phyloP scores from a whole-genome alignment of 2,888 invertebrate genomes.

The Noctua janthe region DNA sequence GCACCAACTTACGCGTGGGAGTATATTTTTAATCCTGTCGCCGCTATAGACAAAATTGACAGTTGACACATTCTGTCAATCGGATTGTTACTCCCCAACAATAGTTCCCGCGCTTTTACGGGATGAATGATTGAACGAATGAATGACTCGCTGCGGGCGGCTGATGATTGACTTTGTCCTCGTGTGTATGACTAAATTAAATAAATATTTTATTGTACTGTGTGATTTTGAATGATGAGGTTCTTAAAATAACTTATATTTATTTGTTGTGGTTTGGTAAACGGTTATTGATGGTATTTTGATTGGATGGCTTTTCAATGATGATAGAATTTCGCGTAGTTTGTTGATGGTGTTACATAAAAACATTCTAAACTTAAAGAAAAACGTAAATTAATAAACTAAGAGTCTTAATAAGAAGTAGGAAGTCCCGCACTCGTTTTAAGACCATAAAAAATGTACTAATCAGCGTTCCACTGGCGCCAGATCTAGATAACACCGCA shows the following conservation, averaged over 20 bases:
- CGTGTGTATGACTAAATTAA: constrained; percentile 73
- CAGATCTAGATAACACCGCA: constrained; percentile 37
- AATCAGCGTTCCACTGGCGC: constrained; percentile 45
- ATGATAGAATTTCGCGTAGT: not conserved
- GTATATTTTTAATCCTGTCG: constrained; percentile 61
- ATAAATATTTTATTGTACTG: constrained; percentile 67
- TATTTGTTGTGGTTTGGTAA: constrained; percentile 58
- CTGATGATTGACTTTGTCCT: constrained; percentile 69
- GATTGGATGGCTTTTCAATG: constrained; percentile 39
- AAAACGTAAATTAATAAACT: constrained; percentile 1
- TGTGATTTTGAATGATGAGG: constrained; percentile 63
- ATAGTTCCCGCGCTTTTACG: constrained; percentile 73
- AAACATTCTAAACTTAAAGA: not conserved
- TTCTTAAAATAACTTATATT: constrained; percentile 54
- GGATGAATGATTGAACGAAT: constrained; percentile 73
- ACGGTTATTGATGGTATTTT: constrained; percentile 61
- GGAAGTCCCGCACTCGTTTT: constrained; percentile 24
- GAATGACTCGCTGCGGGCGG: constrained; percentile 73
- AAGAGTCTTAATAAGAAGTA: constrained; percentile 25
- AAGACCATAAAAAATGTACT: constrained; percentile 39
- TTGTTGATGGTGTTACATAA: not conserved
- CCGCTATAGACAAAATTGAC: constrained; percentile 57
- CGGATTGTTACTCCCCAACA: constrained; percentile 63
- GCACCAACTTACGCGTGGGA: constrained; percentile 62
- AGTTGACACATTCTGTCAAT: constrained; percentile 61